Base-by-base conservation (phyloP, 2,888 invertebrate genomes). In the Atrina japonica region DNA sequence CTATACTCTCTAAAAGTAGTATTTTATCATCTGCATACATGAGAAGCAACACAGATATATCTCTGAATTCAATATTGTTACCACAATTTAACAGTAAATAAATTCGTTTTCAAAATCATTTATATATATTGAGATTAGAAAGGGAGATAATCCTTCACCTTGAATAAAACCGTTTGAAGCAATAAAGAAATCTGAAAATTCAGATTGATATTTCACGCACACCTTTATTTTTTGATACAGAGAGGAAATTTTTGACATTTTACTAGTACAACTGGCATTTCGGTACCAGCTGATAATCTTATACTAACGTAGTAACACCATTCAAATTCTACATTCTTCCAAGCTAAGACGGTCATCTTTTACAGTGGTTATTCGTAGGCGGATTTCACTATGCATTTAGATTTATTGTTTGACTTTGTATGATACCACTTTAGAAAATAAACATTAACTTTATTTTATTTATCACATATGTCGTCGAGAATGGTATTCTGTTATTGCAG, bases 71-170 rank as follows among this genome's bases (percentile, higher is more conserved):
- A 47, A 47, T 21, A 18, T 6, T 3, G n/a, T 47, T n/a, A 16
- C 16, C n/a, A 47, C 3, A 3, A 47, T 47, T 47, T 18, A 18
- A 16, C n/a, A 21, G 6, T 16, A 47, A 41, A 41, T n/a, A n/a
- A n/a, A 47, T 47, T 21, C 47, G 21, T 47, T 47, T 47, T 47
- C 47, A 47, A 47, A 47, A 21, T 47, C 3, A 21, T 47, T 47
- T 9, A 47, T n/a, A 47, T 47, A 47, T 18, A 47, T n/a, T 47
- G 47, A 47, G 16, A 47, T 9, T 21, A 47, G 16, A 47, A 47
- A 21, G 47, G 47, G 47, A 47, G 47, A 47, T 47, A 47, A 47
- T 47, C 21, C 47, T n/a, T 47, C 47, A 21, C 5, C 47, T 21
- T 47, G 47, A 6, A 47, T 47, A 5, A 47, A 47, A 47, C 47